Base-by-base conservation (phyloP, 1,140 invertebrate species). In the Propsilocerus akamusi region DNA sequence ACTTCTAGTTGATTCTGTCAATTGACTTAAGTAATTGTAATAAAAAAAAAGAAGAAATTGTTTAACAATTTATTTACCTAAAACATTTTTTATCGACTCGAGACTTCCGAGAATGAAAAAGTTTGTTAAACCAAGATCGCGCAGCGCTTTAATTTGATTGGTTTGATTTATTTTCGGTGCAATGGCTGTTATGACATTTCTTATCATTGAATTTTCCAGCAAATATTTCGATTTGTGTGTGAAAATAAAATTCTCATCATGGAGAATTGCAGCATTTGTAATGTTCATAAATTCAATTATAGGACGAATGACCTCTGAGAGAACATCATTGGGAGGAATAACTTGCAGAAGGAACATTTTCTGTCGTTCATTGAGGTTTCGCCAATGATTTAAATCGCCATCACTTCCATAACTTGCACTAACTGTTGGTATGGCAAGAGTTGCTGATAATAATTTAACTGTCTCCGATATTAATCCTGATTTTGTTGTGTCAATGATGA, bases 221-320 rank as follows among this genome's bases (percentile, higher is more conserved):
- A 93, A 65, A 6, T 85, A 86, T 64, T 90, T 90, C 67, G 90
- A 92, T 65, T 93, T 91, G 67, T 92, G 85, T 56, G 90, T 85
- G 83, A 93, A 88, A 86, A 83, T 80, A 58, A 92, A 93, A 22
- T 79, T 78, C 10, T 82, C 73, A 58, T 95, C 89, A 62, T 89
- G 93, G 6, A 95, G 70, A 37, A 95, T 84, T 3, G 86, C 91
- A 17, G 90, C 87, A 66, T 90, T 91, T 12, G 82, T 89, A 41
- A 93, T 85, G 56, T 91, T 88, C 64, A 91, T 80, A 24, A 74
- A 70, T 2, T 73, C 70, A 2, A 88, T 81, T 51, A 94, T 78
- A 41, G 84, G 81, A 41, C 86, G 70, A 0, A 95, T 74, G 4
- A 80, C 75, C 61, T 90, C 83, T 0, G 86, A 80, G 49, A 90